These are phyloP conservation scores for Strongylocentrotus purpuratus DNA, from an alignment of 35 echinoderm and acorn worm genomes.

Conservation along the genomic window DNA sequence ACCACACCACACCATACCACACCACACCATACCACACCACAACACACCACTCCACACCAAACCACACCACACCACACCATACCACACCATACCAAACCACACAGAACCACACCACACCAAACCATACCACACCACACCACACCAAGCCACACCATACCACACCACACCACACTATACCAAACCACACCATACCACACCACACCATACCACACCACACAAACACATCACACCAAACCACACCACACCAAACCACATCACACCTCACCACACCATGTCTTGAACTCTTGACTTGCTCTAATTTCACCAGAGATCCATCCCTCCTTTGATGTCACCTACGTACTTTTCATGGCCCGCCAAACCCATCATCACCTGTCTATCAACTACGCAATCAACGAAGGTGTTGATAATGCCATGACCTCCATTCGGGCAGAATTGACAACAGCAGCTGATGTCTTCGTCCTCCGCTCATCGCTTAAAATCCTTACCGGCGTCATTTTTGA, in stretches of 20 bases:
- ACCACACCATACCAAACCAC: too few relatives aligned
- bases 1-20: too few relatives aligned
- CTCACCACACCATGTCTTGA: not conserved
- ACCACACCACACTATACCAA: not conserved
- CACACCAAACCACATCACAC: not conserved
- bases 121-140: not conserved
- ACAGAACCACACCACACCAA: not conserved
- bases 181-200: not conserved
- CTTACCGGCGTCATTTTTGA: not conserved
- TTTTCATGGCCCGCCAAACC: conserved; percentile 9
- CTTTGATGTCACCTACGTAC: not conserved
- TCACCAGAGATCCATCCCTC: not conserved
- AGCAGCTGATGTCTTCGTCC: conserved; percentile 5
- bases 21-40: too few relatives aligned
- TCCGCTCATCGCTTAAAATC: not conserved
- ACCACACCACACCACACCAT: too few relatives aligned
- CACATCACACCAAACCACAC: not conserved
- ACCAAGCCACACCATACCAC: not conserved
- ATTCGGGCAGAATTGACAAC: not conserved
- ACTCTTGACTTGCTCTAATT: not conserved
- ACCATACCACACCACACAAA: not conserved
- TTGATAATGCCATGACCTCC: conserved; percentile 37
- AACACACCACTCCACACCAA: too few relatives aligned
- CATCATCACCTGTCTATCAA: conserved; percentile 26
- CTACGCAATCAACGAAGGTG: not conserved